Evolutionary conservation across 2,888 invertebrate genomes (phyloP), one percentile per base, ranked within the genome.

Genomic region (Dryobotodes eremita): DNA sequence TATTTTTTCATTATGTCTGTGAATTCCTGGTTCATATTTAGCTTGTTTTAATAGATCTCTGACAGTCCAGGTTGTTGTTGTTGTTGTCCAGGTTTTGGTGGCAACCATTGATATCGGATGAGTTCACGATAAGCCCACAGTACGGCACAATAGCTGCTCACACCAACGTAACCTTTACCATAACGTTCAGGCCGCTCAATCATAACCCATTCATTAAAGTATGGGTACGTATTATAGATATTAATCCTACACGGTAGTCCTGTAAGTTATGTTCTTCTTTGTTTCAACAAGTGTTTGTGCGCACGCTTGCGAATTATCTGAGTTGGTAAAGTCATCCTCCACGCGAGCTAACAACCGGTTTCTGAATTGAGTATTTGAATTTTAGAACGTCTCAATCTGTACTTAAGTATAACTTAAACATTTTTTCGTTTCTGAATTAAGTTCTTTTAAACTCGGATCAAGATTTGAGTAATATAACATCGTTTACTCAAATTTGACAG

Each of bases 101-200:
- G 97, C 96, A 96, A 82, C 96, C 96, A 20, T 83, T 96, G 36
- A 93, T 92, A 85, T 93, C 95, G 1, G 93, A 94, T 7, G 97
- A 97, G 87, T 98, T 98, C 90, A 95, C 94, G 11, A 97, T 98
- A 85, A 92, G 93, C 1, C 98, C 98, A 0, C 93, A 95, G 86
- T 95, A 97, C 76, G 98, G 98, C 8, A 97, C 97, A 86, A 97
- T 98, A 82, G 97, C 98, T 7, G 97, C 98, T 0, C 97, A 97
- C 55, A 97, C 97, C 85, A 97, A 97, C 84, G 97, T 98, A 1
- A 97, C 97, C 2, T 98, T 98, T 89, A 97, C 97, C 46, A 97
- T 98, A 57, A 97, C 95, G 46, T 98, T 98, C 91, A 97, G 97
- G 89, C 98, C 98, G 5, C 90, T 89, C 36, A 92, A 94, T 55